phyloP scores from a whole-genome alignment of 2,113 vertebrate genomes.

The Callipepla squamata region DNA sequence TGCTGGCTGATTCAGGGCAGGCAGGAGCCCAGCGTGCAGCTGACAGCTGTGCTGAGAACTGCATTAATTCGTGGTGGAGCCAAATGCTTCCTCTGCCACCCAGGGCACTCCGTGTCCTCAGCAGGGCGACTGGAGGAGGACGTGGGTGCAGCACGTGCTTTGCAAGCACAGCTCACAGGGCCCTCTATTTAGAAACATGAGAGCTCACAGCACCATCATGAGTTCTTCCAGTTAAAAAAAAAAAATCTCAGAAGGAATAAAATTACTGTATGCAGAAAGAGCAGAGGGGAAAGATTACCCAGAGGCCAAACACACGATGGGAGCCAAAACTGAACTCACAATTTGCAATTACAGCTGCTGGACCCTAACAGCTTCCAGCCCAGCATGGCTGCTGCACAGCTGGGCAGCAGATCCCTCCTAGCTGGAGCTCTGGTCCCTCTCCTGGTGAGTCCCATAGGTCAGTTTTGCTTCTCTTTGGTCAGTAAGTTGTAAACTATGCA shows the following conservation, averaged over 20 bases:
- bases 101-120: neutral
- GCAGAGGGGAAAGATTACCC: neutral
- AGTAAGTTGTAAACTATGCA: neutral
- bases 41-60: neutral
- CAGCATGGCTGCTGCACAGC: neutral
- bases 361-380: no score
- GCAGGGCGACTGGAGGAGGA: neutral
- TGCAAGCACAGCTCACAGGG: rapidly evolving
- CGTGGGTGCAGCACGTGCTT: rapidly evolving
- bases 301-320: neutral
- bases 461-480: slow-evolving; percentile 31
- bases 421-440: neutral
- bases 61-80: rapidly evolving
- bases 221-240: neutral
- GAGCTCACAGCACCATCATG: neutral
- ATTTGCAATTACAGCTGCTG: neutral
- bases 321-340: neutral
- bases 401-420: neutral
- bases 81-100: rapidly evolving
- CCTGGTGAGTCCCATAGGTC: neutral
- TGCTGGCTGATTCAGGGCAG: neutral
- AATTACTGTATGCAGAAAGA: neutral
- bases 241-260: neutral
- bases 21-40: neutral
- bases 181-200: neutral